phyloP scores from a whole-genome alignment of 2,888 invertebrate species.

The Chrysolina haemoptera region DNA sequence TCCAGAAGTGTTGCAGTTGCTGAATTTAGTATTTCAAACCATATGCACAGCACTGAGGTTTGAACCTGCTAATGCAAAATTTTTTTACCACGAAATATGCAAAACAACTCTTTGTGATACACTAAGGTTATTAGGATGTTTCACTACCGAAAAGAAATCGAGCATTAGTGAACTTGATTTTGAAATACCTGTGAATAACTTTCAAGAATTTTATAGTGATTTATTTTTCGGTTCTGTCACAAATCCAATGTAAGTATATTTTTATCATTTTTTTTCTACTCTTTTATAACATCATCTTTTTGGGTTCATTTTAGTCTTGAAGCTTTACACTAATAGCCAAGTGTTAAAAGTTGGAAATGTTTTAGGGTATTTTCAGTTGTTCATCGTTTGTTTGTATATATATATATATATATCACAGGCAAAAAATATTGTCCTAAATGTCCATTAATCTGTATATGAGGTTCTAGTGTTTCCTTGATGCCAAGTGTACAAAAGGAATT shows the following conservation, averaged over 20 bases:
- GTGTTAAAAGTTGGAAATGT: too few relatives aligned
- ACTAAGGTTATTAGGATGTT: conserved; percentile 92
- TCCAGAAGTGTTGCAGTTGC: conserved; percentile 81
- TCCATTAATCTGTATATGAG: too few relatives aligned
- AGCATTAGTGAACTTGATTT: conserved; percentile 61
- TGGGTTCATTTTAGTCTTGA: too few relatives aligned
- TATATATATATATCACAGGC: too few relatives aligned
- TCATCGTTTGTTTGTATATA: too few relatives aligned
- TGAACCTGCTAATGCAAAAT: conserved; percentile 98
- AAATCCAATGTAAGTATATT: conserved; percentile 75
- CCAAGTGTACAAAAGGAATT: too few relatives aligned
- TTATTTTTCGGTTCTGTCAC: conserved; percentile 85
- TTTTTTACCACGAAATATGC: conserved; percentile 98
- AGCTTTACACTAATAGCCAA: too few relatives aligned
- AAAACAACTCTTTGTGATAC: conserved; percentile 95
- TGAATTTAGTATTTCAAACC: conserved; percentile 93
- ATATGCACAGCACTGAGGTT: conserved; percentile 98
- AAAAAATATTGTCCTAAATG: too few relatives aligned
- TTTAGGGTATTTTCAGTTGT: too few relatives aligned
- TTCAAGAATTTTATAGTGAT: conserved; percentile 75
- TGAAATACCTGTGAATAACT: conserved; percentile 54
- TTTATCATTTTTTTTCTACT: neutral
- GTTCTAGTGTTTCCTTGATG: too few relatives aligned
- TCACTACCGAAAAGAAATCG: conserved; percentile 69
- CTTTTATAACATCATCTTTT: too few relatives aligned